Evolutionary conservation across 2,797 vertebrate genomes (phyloP), one percentile per base, ranked within the genome.

Genomic region (Sardinella longiceps): DNA sequence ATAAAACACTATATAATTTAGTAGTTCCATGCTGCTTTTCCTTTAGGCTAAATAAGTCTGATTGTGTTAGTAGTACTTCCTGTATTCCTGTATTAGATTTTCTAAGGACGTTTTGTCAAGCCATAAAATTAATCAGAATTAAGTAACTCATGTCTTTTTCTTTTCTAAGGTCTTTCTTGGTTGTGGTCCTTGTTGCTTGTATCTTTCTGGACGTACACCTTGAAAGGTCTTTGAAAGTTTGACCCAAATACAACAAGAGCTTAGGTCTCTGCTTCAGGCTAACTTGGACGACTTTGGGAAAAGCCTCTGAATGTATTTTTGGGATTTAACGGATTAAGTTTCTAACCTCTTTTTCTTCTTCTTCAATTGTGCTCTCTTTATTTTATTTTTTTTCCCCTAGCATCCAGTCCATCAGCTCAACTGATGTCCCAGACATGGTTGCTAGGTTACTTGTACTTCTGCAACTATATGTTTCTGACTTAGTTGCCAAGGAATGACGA

Each of bases 241-340:
- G 70, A 77, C 70, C 70, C 37, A 77, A 77, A 77, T 77, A 77
- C 23, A 33, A 77, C 37, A 43, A 77, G 33, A 12, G 70, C 70
- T 43, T 77, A 77, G 37, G 15, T 37, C 37, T 23, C 18, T 23
- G 33, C 70, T 39, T 77, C 18, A 39, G 70, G 70, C 70, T 20
- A 77, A 77, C 33, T 77, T 23, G 37, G 70, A 77, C 18, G 37
- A 77, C 70, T 77, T 77, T 43, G 15, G 70, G 37, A 77, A 77
- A 77, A 77, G 70, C 70, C 70, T 43, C 15, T 6, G 33, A 77
- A 77, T 77, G 43, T 77, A 77, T 77, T 77, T 77, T 77, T 39
- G 5, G 70, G 70, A 77, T 77, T 77, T 77, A 43, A 43, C 70
- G 37, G 70, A 77, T 77, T 77, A 77, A 43, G 70, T 77, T 39